Conservation (phyloP, 2,888 invertebrate genomes). For the Vannuccia rotundouncinata region DNA sequence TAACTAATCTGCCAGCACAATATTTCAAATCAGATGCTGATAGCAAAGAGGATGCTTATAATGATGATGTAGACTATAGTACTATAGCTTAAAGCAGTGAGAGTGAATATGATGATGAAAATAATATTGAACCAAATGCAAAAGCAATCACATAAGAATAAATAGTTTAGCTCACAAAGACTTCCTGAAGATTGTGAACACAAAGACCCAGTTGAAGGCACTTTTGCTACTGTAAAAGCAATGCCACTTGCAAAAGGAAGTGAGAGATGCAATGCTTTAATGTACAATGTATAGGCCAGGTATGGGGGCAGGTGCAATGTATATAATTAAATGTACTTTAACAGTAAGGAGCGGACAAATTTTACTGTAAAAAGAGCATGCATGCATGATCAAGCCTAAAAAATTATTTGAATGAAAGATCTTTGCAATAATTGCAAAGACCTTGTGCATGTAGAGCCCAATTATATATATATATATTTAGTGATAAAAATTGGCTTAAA, state of each 20-base stretch:
- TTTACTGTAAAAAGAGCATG: too few species aligned
- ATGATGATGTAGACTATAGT: conserved; percentile 57
- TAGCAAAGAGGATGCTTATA: neutral
- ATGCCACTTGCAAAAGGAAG: conserved; percentile 19
- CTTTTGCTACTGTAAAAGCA: conserved; percentile 16
- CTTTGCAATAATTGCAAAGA: too few species aligned
- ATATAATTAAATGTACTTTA: too few species aligned
- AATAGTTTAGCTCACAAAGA: conserved; percentile 15
- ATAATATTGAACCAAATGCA: conserved; percentile 16
- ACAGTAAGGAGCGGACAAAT: too few species aligned
- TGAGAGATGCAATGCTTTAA: too few species aligned
- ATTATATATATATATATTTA: too few species aligned
- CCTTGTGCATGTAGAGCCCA: too few species aligned
- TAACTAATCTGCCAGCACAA: conserved; percentile 12
- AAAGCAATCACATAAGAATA: neutral
- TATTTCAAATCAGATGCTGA: conserved; percentile 20
- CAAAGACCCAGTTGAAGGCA: conserved; percentile 17
- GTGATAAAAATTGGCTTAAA: too few species aligned
- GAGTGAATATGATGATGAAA: conserved; percentile 17
- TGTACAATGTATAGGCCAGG: too few species aligned
- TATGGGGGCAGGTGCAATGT: too few species aligned
- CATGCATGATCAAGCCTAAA: too few species aligned
- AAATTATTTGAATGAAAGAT: too few species aligned
- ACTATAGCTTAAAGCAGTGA: conserved; percentile 15
- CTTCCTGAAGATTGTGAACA: conserved; percentile 15